phyloP scores from a whole-genome alignment of 2,888 invertebrate genomes.

The Troides aeacus region DNA sequence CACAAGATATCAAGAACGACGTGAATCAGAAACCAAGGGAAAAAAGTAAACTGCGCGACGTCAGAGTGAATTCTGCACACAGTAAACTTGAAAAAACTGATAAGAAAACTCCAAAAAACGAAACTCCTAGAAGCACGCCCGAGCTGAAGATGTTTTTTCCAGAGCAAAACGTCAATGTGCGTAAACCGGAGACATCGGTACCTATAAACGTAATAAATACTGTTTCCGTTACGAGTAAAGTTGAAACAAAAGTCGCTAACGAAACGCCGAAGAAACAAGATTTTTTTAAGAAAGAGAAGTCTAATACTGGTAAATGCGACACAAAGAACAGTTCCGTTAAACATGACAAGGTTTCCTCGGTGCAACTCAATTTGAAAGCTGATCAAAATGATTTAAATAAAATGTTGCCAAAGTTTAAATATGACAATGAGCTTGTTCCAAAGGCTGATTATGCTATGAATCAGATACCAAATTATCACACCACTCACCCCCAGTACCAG shows the following conservation, averaged over 20 bases:
- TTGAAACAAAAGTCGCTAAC: constrained; percentile 56
- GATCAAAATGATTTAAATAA: constrained; percentile 78
- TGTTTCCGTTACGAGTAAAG: constrained; percentile 58
- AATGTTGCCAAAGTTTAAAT: constrained; percentile 75
- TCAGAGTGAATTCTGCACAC: constrained; percentile 74
- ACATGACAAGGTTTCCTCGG: constrained; percentile 69
- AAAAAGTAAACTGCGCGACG: constrained; percentile 71
- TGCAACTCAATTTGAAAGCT: constrained; percentile 60
- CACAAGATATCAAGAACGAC: constrained; percentile 59
- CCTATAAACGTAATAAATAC: constrained; percentile 73
- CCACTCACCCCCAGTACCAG: constrained; percentile 81
- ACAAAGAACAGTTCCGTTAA: constrained; percentile 63
- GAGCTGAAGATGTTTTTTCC: constrained; percentile 75
- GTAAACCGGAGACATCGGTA: constrained; percentile 72
- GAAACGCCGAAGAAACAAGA: constrained; percentile 75
- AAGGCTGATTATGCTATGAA: constrained; percentile 83
- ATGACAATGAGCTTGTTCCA: constrained; percentile 76
- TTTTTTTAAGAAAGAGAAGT: constrained; percentile 77
- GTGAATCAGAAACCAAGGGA: constrained; percentile 64
- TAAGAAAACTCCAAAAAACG: constrained; percentile 62
- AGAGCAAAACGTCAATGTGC: constrained; percentile 55
- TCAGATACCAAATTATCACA: constrained; percentile 84
- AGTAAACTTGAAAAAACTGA: constrained; percentile 72
- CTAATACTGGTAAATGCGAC: constrained; percentile 60
- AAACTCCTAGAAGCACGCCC: constrained; percentile 66